Evolutionary conservation across 37 sponge, comb jelly and placozoan species (phyloP).

Genomic region (Axinella damicornis): DNA sequence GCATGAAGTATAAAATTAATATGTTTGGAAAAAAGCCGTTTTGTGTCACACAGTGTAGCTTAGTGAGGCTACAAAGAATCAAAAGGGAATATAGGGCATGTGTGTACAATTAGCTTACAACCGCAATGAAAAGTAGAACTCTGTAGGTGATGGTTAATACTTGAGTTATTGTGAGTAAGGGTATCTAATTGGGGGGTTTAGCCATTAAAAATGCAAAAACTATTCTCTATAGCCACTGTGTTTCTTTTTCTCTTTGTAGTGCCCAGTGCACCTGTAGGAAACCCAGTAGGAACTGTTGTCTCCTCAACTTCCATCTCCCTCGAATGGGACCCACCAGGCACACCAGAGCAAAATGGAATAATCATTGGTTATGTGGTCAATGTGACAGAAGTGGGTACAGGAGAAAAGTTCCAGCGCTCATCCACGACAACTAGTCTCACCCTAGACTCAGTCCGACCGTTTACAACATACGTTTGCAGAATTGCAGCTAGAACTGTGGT

Average conservation of each 20-base stretch:
- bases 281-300: neutral
- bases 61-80: no score
- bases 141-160: no score
- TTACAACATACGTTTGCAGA: slow-evolving; percentile 3
- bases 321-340: slow-evolving; percentile 18
- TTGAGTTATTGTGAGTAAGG: no score
- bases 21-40: no score
- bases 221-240: neutral
- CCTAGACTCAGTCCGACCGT: slow-evolving; percentile 19
- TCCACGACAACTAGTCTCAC: neutral
- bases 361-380: slow-evolving; percentile 13
- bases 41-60: no score
- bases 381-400: neutral
- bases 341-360: neutral
- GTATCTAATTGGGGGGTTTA: neutral
- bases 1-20: no score
- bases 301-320: slow-evolving; percentile 1
- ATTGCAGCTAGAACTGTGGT: slow-evolving; percentile 25
- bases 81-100: no score
- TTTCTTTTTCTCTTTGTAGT: neutral
- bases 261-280: neutral
- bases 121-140: no score
- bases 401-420: neutral
- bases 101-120: no score
- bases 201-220: no score